Percentiles rank a stretch among this genome's conserved stretches.
phyloP scores from a whole-genome alignment of 2,113 vertebrate species.

The Rhea americana region DNA sequence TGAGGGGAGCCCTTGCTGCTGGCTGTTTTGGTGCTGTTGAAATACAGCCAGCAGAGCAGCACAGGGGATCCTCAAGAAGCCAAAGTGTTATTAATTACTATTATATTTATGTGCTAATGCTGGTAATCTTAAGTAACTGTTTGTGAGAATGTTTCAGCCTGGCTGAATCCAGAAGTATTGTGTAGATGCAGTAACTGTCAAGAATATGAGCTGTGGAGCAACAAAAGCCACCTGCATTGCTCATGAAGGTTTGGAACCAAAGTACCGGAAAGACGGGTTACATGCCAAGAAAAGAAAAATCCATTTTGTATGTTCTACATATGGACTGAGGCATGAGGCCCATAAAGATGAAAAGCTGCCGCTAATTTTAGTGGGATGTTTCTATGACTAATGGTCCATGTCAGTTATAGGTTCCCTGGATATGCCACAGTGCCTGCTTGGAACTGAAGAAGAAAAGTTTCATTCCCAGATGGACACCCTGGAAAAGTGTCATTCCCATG shows the following conservation, averaged over 20 bases:
- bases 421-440: constrained; percentile 18
- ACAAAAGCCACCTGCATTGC: constrained; percentile 82
- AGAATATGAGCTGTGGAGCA: constrained; percentile 83
- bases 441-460: constrained; percentile 18
- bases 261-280: constrained; percentile 76
- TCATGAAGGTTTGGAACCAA: constrained; percentile 77
- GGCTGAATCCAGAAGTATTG: constrained; percentile 75
- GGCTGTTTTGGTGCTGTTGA: constrained; percentile 18
- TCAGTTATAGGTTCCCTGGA: constrained; percentile 55
- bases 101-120: constrained; percentile 67
- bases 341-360: constrained; percentile 56
- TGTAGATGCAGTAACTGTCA: constrained; percentile 81
- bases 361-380: constrained; percentile 54
- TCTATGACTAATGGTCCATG: constrained; percentile 62
- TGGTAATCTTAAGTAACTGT: constrained; percentile 76
- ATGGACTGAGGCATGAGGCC: constrained; percentile 51
- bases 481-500: constrained; percentile 17
- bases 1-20: background rate
- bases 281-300: constrained; percentile 70
- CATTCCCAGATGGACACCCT: constrained; percentile 47
- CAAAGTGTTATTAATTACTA: constrained; percentile 67
- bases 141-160: constrained; percentile 79
- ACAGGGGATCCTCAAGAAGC: constrained; percentile 53
- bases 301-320: constrained; percentile 64
- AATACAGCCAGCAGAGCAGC: constrained; percentile 33